phyloP scores from a whole-genome alignment of 2,113 vertebrate species.

The Lycaon pictus region DNA sequence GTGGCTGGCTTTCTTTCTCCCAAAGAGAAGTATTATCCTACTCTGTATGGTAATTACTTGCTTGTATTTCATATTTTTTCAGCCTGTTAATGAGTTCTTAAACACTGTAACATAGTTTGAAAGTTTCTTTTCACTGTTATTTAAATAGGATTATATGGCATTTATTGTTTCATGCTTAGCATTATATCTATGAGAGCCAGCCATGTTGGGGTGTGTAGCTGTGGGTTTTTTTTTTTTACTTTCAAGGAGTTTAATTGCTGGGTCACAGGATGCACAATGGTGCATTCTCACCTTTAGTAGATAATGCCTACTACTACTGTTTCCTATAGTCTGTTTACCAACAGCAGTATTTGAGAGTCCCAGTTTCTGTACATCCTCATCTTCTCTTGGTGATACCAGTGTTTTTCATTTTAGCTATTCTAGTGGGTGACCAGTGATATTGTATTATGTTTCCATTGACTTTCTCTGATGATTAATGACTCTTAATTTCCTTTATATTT shows the following conservation, averaged over 20 bases:
- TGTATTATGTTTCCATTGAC: neutral
- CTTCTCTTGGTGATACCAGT: neutral
- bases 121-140: neutral
- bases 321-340: neutral
- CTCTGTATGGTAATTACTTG: neutral
- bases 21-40: neutral
- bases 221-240: neutral
- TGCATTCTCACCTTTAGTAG: neutral
- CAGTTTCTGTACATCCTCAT: neutral
- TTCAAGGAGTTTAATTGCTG: neutral
- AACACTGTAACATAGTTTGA: neutral
- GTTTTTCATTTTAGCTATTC: conserved; percentile 38
- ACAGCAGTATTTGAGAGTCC: neutral
- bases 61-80: conserved; percentile 16
- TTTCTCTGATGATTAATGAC: neutral
- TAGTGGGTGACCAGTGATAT: neutral
- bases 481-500: neutral
- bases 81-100: neutral
- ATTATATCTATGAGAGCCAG: neutral
- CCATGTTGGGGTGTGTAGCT: neutral
- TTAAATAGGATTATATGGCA: neutral
- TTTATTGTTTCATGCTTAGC: neutral
- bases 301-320: neutral
- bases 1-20: neutral
- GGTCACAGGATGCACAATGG: neutral